Evolutionary conservation across 2,113 vertebrate species (phyloP), one percentile per base, ranked within the genome.

Genomic region (Cebus imitator): DNA sequence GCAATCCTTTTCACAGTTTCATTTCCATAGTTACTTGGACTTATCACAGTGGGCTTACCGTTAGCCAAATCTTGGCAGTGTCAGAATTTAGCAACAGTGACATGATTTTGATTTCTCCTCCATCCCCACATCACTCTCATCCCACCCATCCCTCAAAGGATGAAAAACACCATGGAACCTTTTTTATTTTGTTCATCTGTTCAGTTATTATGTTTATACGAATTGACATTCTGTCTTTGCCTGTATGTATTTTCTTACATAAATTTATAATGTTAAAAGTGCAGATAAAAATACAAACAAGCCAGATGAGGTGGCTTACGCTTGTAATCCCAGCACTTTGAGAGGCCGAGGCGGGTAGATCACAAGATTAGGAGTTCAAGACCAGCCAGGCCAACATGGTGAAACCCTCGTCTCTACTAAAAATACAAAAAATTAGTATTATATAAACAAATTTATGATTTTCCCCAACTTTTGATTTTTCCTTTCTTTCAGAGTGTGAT

Each of bases 191-290:
- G 7, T 91, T 85, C 90, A 23, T 91, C 40, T 96, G 9, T 91
- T 93, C 18, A 70, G 0, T 92, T 94, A 68, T n/a, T 92, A 35
- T 76, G 13, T 85, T 89, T 79, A 48, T 92, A 55, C 73, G 61
- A 92, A 91, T 57, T 78, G 57, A 43, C 58, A 85, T 88, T 90
- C 45, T 66, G 17, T 76, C 37, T 91, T 88, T 91, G 27, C 11
- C 20, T 35, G 45, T 76, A 8, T 40, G 1, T 95, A 37, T 91
- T 88, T 95, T 88, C 57, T 43, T 81, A 61, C 75, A n/a, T 45
- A 91, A 32, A 88, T 91, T 96, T 91, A n/a, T 68, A 79, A 66
- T 72, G 12, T 45, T 57, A 27, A 82, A 96, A 91, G 35, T 75
- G 6, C 72, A 85, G 78, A 80, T 92, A 92, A 92, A 88, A 85